Percentiles rank a stretch among this genome's conserved stretches.
Evolutionary conservation across 2,888 invertebrate species (phyloP).

Genomic region (Coelopa pilipes): DNA sequence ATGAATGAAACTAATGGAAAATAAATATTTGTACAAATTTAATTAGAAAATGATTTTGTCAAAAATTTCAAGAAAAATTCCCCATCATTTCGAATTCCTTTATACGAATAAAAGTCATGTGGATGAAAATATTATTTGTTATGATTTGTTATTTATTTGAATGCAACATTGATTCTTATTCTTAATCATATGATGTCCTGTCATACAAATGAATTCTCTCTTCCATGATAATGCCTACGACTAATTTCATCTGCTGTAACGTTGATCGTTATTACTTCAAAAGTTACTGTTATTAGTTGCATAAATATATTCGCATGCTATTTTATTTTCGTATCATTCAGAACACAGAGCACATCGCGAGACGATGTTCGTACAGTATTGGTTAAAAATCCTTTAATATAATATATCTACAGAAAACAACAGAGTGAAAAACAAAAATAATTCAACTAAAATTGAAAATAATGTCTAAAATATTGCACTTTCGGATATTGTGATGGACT

Average conservation of each 20-base stretch:
- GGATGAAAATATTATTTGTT: neutral
- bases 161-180: conserved; percentile 33
- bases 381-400: neutral
- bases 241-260: conserved; percentile 6
- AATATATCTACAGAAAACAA: neutral
- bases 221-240: conserved; percentile 26
- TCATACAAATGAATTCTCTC: conserved; percentile 15
- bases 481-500: conserved; percentile 15
- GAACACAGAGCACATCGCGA: neutral
- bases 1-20: too few relatives aligned
- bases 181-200: conserved; percentile 14
- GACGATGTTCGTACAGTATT: neutral
- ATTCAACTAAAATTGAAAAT: neutral
- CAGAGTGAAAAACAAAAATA: neutral
- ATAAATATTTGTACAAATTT: too few relatives aligned
- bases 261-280: neutral
- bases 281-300: neutral
- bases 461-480: neutral
- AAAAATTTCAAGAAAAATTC: neutral
- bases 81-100: neutral
- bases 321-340: neutral
- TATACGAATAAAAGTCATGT: neutral
- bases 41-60: too few relatives aligned
- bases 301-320: neutral
- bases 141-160: conserved; percentile 21